Percentiles rank a stretch among this genome's conserved stretches.
Conservation (phyloP, 2,113 vertebrate genomes). For the Scalopus aquaticus region DNA sequence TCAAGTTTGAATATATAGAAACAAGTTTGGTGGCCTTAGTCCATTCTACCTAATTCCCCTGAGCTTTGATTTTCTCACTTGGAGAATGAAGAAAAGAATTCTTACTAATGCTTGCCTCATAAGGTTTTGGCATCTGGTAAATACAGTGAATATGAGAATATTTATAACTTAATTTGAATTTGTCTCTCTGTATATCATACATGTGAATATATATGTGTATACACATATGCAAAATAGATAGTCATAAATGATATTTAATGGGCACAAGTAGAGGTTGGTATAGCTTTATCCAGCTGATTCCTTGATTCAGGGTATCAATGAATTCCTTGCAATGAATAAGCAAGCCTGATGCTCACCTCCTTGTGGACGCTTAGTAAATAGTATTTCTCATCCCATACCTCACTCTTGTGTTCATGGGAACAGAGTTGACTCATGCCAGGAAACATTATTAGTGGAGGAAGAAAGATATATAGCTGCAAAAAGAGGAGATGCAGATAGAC, state of each 20-base stretch:
- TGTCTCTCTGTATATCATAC: neutral
- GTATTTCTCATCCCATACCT: neutral
- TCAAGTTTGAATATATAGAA: neutral
- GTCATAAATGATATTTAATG: neutral
- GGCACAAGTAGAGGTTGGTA: neutral
- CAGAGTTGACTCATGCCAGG: neutral
- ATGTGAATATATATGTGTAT: neutral
- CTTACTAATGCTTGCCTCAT: neutral
- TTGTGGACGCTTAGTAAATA: neutral
- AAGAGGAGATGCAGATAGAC: neutral
- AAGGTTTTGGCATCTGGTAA: neutral
- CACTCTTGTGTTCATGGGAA: neutral
- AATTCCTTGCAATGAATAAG: neutral
- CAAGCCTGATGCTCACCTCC: neutral
- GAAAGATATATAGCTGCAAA: neutral
- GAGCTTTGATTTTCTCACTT: neutral
- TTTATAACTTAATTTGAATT: constrained; percentile 16
- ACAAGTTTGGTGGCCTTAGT: neutral
- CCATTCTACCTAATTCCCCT: neutral
- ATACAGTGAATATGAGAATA: neutral
- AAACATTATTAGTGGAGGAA: neutral
- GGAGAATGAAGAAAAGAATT: neutral
- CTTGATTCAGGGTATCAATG: neutral
- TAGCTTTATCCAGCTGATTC: neutral
- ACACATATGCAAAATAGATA: neutral